Base-by-base conservation (phyloP, 1,140 invertebrate genomes). In the Argopecten irradians region DNA sequence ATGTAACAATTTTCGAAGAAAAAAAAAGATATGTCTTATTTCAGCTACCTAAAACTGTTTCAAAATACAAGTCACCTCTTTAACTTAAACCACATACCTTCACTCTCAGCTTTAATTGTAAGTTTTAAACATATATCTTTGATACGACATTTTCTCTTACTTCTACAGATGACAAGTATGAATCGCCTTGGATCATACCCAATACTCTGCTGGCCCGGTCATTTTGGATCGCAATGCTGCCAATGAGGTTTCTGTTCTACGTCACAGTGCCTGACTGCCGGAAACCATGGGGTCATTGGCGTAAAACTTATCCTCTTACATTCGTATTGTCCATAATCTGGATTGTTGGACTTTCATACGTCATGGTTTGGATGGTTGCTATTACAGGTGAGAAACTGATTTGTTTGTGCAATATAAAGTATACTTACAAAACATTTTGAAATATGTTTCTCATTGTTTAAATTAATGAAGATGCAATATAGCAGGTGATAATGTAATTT, bases 341-440 rank as follows among this genome's bases (percentile, higher is more conserved):
- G 98, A 98, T 99, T 85, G 98, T 97, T 8, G 96, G 96, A 0
- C 96, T 98, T 0, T 98, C 98, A 1, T 99, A 99, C 94, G 93
- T 98, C 0, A 97, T 98, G 39, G 98, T 98, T 14, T 99, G 98
- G 98, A 97, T 98, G 96, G 98, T 99, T 86, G 98, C 98, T 33
- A 97, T 98, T 87, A 97, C 92, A 90, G 94, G 94, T 94, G 89
- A 43, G 82, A 87, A n/a, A n/a, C n/a, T n/a, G n/a, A n/a, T n/a
- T n/a, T n/a, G n/a, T n/a, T n/a, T n/a, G n/a, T n/a, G n/a, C n/a
- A n/a, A n/a, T n/a, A n/a, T n/a, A n/a, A n/a, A n/a, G n/a, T n/a
- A n/a, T n/a, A n/a, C n/a, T n/a, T n/a, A n/a, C n/a, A n/a, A n/a
- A n/a, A n/a, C n/a, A n/a, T n/a, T n/a, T n/a, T n/a, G n/a, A n/a